A percentile compares a stretch with the other conserved stretches of the same genome.
Evolutionary conservation across 2,888 invertebrate species (phyloP).

Genomic region (Hyppa rectilinea): DNA sequence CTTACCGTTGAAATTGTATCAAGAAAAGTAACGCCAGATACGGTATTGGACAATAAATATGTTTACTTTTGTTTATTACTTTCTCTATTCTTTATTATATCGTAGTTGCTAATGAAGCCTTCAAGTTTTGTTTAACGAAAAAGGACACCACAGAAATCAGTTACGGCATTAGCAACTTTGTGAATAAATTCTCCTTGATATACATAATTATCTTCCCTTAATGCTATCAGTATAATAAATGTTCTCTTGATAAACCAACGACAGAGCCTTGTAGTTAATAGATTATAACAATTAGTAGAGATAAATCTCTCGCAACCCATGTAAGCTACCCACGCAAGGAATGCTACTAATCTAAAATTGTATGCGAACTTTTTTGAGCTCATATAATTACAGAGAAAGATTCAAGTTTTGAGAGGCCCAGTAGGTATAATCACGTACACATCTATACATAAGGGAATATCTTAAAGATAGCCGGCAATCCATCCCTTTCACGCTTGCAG

Average conservation of each 20-base stretch:
- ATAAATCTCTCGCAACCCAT: slow-evolving; percentile 33
- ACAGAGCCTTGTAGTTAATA: slow-evolving; percentile 16
- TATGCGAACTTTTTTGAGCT: slow-evolving; percentile 59
- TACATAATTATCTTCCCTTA: slow-evolving; percentile 23
- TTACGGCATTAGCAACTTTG: too few relatives aligned
- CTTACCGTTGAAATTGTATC: slow-evolving; percentile 43
- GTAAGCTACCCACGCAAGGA: slow-evolving; percentile 45
- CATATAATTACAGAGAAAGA: slow-evolving; percentile 58
- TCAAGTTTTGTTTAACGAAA: neutral
- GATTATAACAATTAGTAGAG: slow-evolving; percentile 35
- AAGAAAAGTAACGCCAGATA: slow-evolving; percentile 25
- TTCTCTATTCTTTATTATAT: slow-evolving; percentile 9
- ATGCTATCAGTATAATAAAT: slow-evolving; percentile 34
- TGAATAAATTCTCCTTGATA: slow-evolving; percentile 30
- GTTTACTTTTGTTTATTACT: slow-evolving; percentile 21
- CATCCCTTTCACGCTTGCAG: slow-evolving; percentile 71
- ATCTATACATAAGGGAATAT: slow-evolving; percentile 71
- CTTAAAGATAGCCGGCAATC: slow-evolving; percentile 62
- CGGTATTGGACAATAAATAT: slow-evolving; percentile 14
- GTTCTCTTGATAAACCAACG: slow-evolving; percentile 32
- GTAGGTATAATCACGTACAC: slow-evolving; percentile 66
- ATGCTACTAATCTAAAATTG: slow-evolving; percentile 47
- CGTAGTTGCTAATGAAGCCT: neutral
- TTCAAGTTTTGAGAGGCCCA: slow-evolving; percentile 79
- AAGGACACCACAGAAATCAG: too few relatives aligned